A percentile compares a stretch with the other conserved stretches of the same genome.
Evolutionary conservation across 2,113 vertebrate species (phyloP).

Genomic region (Theristicus caerulescens): DNA sequence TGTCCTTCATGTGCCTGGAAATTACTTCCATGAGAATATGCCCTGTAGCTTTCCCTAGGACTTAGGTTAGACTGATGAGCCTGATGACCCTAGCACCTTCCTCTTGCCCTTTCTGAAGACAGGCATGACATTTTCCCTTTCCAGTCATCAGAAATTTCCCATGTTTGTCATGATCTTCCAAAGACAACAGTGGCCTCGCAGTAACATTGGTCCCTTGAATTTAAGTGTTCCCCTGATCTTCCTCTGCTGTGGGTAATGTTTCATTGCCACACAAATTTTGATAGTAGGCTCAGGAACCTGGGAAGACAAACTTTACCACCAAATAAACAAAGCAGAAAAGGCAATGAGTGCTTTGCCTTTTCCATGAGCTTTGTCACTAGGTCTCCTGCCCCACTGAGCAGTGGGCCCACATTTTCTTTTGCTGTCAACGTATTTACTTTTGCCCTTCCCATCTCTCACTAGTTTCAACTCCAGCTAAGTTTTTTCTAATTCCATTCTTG

Average conservation of each 20-base stretch:
- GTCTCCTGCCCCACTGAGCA: background rate
- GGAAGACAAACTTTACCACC: background rate
- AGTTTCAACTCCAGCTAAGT: background rate
- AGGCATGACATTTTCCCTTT: background rate
- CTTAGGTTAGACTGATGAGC: background rate
- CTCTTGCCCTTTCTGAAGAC: background rate
- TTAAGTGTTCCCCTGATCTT: background rate
- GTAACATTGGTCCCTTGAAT: background rate
- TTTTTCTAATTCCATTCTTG: background rate
- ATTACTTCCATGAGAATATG: background rate
- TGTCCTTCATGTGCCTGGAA: background rate
- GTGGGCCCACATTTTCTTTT: background rate
- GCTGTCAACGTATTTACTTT: background rate
- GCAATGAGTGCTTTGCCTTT: background rate
- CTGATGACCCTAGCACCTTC: background rate
- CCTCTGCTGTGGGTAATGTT: background rate
- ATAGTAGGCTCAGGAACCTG: background rate
- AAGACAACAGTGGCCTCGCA: background rate
- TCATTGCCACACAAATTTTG: background rate
- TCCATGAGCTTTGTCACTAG: background rate
- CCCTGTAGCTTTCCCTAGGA: background rate
- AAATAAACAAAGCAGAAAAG: background rate
- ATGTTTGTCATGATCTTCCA: background rate
- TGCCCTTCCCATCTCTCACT: background rate
- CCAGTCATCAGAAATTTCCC: background rate